phyloP scores from a whole-genome alignment of 2,113 vertebrate genomes.

The Macrotus californicus region DNA sequence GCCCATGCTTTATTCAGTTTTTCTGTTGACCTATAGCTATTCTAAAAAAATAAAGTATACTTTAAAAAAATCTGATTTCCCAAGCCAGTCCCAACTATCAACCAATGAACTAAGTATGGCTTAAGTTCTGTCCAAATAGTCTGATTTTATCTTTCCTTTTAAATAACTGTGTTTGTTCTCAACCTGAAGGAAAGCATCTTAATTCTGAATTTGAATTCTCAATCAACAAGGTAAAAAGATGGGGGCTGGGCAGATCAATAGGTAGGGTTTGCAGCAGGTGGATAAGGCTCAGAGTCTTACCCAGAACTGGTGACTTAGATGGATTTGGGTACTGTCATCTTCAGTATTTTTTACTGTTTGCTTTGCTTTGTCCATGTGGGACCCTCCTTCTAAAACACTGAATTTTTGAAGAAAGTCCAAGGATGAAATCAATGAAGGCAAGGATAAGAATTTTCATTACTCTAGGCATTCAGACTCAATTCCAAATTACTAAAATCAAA shows the following conservation, averaged over 20 bases:
- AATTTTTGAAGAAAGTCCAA: background rate
- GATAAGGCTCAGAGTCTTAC: background rate
- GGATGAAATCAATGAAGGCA: background rate
- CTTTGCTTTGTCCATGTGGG: background rate
- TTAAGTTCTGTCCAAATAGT: background rate
- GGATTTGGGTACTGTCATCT: background rate
- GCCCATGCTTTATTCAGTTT: background rate
- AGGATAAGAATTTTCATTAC: background rate
- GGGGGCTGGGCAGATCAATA: too few relatives aligned
- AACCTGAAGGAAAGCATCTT: background rate
- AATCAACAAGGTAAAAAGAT: background rate
- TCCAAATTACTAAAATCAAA: background rate
- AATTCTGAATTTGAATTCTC: background rate
- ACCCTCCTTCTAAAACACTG: background rate
- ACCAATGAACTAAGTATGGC: background rate
- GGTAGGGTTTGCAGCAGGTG: fast-evolving
- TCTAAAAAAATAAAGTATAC: background rate
- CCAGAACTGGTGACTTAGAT: background rate
- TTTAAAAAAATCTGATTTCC: background rate
- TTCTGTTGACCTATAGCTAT: background rate
- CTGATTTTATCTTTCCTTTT: background rate
- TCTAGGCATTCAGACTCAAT: background rate
- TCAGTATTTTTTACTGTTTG: background rate
- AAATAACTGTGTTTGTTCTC: background rate
- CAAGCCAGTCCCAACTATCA: background rate